These are phyloP conservation scores for Cecropterus lyciades DNA, from an alignment of 1,140 invertebrate species.

Conservation along the genomic window DNA sequence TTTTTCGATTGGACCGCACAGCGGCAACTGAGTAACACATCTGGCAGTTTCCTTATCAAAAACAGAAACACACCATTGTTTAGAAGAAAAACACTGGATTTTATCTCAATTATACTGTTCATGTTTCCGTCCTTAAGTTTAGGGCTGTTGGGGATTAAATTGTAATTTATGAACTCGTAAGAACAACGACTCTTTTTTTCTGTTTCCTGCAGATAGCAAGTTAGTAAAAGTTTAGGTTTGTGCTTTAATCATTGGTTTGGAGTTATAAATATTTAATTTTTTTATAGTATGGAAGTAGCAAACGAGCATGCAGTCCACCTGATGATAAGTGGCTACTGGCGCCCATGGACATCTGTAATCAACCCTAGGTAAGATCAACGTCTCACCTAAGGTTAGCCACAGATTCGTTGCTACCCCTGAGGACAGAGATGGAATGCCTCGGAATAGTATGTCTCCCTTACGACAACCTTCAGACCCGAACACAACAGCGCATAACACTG, in stretches of 20 bases:
- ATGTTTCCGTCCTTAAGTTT: slow-evolving; percentile 70
- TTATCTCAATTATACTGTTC: slow-evolving; percentile 62
- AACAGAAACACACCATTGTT: slow-evolving; percentile 67
- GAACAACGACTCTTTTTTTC: slow-evolving; percentile 45
- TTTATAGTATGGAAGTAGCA: no score
- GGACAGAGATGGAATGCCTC: no score
- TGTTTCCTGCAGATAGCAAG: slow-evolving; percentile 55
- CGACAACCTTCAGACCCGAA: no score
- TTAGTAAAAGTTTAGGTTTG: slow-evolving; percentile 30
- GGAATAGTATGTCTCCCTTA: no score
- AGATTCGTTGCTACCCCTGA: no score
- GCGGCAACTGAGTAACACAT: slow-evolving; percentile 49
- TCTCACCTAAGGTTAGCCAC: no score
- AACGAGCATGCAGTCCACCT: no score
- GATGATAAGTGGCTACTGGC: no score
- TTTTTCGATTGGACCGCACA: slow-evolving; percentile 21
- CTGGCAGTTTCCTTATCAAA: slow-evolving; percentile 75
- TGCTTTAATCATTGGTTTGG: slow-evolving; percentile 22
- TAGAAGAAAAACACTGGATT: slow-evolving; percentile 69
- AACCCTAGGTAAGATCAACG: no score
- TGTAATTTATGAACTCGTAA: slow-evolving; percentile 52
- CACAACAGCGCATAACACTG: no score
- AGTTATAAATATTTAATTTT: no score
- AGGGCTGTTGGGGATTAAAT: slow-evolving; percentile 54
- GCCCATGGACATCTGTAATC: no score